Percentiles rank a stretch among this genome's conserved stretches.
Conservation (phyloP, 2,113 vertebrate genomes). For the Poeciliopsis occidentalis region DNA sequence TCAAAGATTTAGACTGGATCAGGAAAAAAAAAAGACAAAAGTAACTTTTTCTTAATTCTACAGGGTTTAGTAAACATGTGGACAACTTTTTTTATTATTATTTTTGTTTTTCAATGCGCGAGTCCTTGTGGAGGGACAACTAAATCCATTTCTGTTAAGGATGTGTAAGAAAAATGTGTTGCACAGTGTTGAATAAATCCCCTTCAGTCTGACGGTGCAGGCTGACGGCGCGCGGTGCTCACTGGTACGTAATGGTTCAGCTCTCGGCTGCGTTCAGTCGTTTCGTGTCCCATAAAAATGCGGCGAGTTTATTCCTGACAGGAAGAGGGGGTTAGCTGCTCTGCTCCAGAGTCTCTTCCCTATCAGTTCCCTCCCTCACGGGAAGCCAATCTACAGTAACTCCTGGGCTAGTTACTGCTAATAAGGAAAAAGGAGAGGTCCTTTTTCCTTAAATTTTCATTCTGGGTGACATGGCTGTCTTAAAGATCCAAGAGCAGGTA, state of each 20-base stretch:
- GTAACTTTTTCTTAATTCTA: no score
- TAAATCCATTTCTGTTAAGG: no score
- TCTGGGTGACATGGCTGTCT: conserved; percentile 71
- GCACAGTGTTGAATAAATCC: no score
- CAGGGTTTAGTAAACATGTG: no score
- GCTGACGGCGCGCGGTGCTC: no score
- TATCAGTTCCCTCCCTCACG: background rate
- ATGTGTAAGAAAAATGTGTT: no score
- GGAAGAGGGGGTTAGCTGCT: conserved; percentile 52
- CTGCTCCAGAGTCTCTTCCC: conserved; percentile 7
- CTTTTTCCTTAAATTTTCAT: no score
- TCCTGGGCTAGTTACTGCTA: conserved; percentile 32
- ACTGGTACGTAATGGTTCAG: background rate
- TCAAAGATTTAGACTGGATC: no score
- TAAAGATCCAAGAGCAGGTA: conserved; percentile 81
- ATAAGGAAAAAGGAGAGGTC: background rate
- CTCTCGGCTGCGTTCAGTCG: background rate
- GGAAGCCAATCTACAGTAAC: conserved; percentile 27
- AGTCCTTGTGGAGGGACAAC: no score
- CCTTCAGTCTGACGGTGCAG: background rate
- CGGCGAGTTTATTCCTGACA: conserved; percentile 22
- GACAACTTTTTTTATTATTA: no score
- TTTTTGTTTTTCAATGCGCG: no score
- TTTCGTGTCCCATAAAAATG: conserved; percentile 8
- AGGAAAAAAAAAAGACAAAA: no score